Evolutionary conservation across 2,113 vertebrate genomes (phyloP).

Genomic region (Oreochromis aureus): DNA sequence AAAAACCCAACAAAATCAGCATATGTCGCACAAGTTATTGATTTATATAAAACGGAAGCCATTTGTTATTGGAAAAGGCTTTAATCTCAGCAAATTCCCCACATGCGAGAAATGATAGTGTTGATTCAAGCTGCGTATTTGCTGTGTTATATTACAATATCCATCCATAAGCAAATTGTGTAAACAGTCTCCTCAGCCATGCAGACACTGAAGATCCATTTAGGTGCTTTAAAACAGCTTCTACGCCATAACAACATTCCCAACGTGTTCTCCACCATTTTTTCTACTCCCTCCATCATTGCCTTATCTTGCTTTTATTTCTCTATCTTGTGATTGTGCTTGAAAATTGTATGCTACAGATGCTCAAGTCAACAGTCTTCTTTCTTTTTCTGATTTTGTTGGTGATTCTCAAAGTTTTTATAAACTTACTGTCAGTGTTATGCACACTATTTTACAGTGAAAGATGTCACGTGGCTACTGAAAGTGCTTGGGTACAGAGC

Average conservation of each 20-base stretch:
- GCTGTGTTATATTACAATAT: conserved; percentile 8
- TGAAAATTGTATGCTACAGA: not conserved
- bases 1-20: conserved; percentile 6
- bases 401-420: not conserved
- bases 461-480: not conserved
- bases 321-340: not conserved
- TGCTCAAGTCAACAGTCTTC: not conserved
- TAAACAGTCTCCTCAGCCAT: not conserved
- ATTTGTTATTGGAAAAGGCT: not conserved
- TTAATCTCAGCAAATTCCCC: conserved; percentile 17
- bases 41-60: not conserved
- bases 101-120: not conserved
- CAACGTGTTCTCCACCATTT: not conserved
- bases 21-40: conserved; percentile 17
- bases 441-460: not conserved
- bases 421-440: not conserved
- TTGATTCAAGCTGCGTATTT: not conserved
- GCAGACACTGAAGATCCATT: not conserved
- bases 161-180: not conserved
- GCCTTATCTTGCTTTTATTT: not conserved
- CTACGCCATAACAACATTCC: not conserved
- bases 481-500: not conserved
- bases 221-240: not conserved
- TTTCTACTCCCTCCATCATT: not conserved
- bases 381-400: not conserved